These are phyloP conservation scores for Callithrix jacchus DNA, from an alignment of 2,113 vertebrate genomes.

Conservation along the genomic window DNA sequence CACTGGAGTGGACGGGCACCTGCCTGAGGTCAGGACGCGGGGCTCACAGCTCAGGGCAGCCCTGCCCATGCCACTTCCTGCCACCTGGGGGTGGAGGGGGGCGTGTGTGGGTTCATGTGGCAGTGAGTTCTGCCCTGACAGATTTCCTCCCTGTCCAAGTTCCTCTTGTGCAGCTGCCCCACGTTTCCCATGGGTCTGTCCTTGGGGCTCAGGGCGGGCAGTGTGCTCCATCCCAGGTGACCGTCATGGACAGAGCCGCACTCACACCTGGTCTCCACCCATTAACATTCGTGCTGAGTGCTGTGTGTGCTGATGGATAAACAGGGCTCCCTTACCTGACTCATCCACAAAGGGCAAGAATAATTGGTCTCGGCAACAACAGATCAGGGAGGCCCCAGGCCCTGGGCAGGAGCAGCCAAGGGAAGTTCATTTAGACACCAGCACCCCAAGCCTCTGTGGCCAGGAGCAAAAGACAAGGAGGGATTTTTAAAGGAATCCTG, in stretches of 20 bases:
- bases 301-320: neutral
- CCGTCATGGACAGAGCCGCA: neutral
- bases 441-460: neutral
- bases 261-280: neutral
- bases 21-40: too few species aligned
- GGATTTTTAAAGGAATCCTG: neutral
- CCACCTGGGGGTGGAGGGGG: neutral
- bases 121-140: neutral
- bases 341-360: neutral
- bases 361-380: neutral
- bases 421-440: neutral
- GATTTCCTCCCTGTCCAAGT: too few species aligned
- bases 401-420: neutral
- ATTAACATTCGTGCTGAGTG: neutral
- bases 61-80: neutral
- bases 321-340: neutral
- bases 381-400: neutral
- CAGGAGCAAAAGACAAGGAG: neutral
- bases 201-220: neutral
- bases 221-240: too few species aligned
- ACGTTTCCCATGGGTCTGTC: neutral
- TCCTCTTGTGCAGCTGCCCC: too few species aligned
- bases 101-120: neutral
- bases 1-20: neutral
- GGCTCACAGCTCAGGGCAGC: neutral